Percentiles rank a stretch among this genome's conserved stretches.
Evolutionary conservation across 92 coral and sea anemone species (phyloP).

Genomic region (Umimayanthus kanabou): DNA sequence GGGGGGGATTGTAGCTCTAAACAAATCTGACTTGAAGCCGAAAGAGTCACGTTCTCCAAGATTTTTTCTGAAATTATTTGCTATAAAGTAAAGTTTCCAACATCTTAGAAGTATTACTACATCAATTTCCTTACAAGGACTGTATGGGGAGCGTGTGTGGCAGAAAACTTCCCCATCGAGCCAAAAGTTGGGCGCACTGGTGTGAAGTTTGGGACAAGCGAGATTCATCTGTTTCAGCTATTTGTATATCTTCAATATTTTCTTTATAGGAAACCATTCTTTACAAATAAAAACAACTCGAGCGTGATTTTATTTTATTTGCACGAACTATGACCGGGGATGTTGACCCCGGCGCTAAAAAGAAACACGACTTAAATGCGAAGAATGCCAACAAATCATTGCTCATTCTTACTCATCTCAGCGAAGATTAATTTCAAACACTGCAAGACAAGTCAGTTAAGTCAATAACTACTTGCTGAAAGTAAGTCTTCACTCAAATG

Average conservation of each 20-base stretch:
- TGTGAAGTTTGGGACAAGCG: background rate
- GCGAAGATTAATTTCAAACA: background rate
- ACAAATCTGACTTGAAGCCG: background rate
- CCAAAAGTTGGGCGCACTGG: background rate
- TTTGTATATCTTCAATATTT: background rate
- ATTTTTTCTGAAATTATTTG: background rate
- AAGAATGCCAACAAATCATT: background rate
- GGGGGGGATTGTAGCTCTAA: background rate
- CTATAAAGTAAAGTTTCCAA: background rate
- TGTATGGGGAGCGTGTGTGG: background rate
- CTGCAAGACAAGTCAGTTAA: background rate
- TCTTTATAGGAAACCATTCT: background rate
- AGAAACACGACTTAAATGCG: background rate
- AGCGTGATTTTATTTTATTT: background rate
- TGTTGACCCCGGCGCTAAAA: background rate
- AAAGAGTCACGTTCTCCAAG: background rate
- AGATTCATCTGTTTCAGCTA: background rate
- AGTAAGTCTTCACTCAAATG: background rate
- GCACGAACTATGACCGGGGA: background rate
- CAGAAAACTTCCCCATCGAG: background rate
- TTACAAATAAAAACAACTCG: background rate
- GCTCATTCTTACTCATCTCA: background rate
- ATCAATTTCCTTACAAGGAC: background rate
- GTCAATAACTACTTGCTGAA: background rate
- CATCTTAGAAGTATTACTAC: too few species aligned